These are phyloP conservation scores for Sparus aurata DNA, from an alignment of 2,797 vertebrate species.

Conservation along the genomic window DNA sequence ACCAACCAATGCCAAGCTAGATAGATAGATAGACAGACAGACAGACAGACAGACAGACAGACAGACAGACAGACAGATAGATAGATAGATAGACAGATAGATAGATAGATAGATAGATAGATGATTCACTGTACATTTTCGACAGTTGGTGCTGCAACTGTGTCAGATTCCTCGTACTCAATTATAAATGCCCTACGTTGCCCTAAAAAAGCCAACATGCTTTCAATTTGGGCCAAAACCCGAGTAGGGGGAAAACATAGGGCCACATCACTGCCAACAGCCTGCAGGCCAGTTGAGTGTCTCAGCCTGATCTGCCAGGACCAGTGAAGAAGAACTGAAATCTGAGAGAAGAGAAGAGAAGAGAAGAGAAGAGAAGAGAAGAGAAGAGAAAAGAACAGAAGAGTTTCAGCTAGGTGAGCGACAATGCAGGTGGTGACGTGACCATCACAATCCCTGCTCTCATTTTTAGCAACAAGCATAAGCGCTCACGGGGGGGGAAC, in stretches of 20 bases:
- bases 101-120: background rate
- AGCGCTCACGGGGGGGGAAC: constrained; percentile 15
- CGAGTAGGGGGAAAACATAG: constrained; percentile 42
- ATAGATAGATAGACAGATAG: no score
- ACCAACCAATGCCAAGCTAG: background rate
- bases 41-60: no score
- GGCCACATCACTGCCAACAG: constrained; percentile 61
- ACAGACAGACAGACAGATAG: no score
- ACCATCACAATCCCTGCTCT: constrained; percentile 5
- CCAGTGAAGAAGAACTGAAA: constrained; percentile 19
- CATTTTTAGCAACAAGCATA: background rate
- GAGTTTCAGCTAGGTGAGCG: background rate
- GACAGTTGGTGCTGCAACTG: constrained; percentile 48
- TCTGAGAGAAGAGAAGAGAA: constrained; percentile 6
- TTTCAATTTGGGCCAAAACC: constrained; percentile 74
- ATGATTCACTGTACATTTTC: constrained; percentile 32
- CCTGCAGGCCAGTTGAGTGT: constrained; percentile 58
- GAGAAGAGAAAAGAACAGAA: constrained; percentile 3
- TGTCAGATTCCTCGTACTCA: constrained; percentile 61
- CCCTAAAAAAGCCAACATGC: constrained; percentile 65
- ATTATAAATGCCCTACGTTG: constrained; percentile 70
- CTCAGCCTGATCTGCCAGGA: constrained; percentile 44
- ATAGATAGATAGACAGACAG: no score
- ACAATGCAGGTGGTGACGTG: background rate
- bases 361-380: background rate